A percentile compares a stretch with the other conserved stretches of the same genome.
Conservation (phyloP, 1,140 invertebrate species). For the Zeugodacus cucurbitae region DNA sequence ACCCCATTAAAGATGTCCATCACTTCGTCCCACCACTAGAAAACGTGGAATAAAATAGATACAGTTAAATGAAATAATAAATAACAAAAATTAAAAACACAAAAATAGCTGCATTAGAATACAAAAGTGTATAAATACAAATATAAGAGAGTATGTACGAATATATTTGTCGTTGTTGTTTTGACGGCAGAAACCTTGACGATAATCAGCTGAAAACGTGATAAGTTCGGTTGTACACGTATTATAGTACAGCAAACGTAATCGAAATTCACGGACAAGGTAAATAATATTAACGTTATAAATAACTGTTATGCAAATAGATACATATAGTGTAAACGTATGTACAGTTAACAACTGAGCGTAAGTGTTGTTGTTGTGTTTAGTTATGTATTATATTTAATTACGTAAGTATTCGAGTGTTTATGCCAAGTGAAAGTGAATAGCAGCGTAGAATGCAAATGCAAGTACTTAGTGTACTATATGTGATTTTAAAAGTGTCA, state of each 20-base stretch:
- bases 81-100: background rate
- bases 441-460: background rate
- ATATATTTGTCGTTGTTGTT: background rate
- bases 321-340: background rate
- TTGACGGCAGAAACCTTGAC: conserved; percentile 2
- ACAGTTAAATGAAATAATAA: conserved; percentile 40
- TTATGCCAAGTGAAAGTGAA: conserved; percentile 7
- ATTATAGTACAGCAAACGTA: background rate
- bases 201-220: background rate
- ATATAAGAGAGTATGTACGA: background rate
- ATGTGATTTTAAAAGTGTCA: background rate
- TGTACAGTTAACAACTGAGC: background rate
- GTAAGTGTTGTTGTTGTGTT: background rate
- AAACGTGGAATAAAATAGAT: conserved; percentile 65
- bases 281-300: background rate
- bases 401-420: background rate
- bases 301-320: background rate
- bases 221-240: background rate
- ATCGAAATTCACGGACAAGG: background rate
- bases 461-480: background rate
- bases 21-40: conserved; percentile 94
- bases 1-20: conserved; percentile 94
- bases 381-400: background rate
- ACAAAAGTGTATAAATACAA: background rate
- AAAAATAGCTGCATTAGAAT: conserved; percentile 1